Evolutionary conservation across 2,113 vertebrate species (phyloP).

Genomic region (Tursiops truncatus): DNA sequence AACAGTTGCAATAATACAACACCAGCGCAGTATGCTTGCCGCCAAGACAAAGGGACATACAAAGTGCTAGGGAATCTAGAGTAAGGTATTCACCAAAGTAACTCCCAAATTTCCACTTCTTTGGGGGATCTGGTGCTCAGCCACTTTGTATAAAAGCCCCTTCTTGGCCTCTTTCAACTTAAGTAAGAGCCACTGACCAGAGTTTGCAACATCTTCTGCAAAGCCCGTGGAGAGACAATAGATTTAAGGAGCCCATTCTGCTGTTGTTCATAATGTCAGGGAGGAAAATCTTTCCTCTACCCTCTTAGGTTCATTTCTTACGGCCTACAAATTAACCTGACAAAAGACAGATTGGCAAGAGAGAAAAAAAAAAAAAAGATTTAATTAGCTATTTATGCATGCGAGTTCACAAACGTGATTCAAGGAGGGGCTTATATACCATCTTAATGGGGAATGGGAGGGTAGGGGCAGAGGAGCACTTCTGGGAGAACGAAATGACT

Average conservation of each 20-base stretch:
- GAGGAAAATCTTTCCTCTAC: background rate
- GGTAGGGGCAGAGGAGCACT: background rate
- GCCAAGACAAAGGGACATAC: background rate
- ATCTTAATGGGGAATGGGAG: background rate
- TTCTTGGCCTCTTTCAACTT: background rate
- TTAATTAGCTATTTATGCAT: background rate
- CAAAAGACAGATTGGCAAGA: background rate
- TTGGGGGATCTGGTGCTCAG: background rate
- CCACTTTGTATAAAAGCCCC: too few relatives aligned
- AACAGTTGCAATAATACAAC: background rate
- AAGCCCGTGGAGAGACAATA: background rate
- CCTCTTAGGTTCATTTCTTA: background rate
- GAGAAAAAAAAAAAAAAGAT: background rate
- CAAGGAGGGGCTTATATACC: background rate
- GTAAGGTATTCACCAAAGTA: background rate
- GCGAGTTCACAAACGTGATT: background rate
- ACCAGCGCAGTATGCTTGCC: rapidly evolving
- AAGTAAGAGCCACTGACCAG: background rate
- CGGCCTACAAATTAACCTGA: background rate
- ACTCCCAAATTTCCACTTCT: background rate
- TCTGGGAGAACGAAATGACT: background rate
- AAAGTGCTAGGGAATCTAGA: background rate
- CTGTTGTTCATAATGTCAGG: background rate
- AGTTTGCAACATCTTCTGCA: background rate
- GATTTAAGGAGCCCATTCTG: background rate